phyloP scores from a whole-genome alignment of 1,140 invertebrate species.

The Caerostris darwini region DNA sequence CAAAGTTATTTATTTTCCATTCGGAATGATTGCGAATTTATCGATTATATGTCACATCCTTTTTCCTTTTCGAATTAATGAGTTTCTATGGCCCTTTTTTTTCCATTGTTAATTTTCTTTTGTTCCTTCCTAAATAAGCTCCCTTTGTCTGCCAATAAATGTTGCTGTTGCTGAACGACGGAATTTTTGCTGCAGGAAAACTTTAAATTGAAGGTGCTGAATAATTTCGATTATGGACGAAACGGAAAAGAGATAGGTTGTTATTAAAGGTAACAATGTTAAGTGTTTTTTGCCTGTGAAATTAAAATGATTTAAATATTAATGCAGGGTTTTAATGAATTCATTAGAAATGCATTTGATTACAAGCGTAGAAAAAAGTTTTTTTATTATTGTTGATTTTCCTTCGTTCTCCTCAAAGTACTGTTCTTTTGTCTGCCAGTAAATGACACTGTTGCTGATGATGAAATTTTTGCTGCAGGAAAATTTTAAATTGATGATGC shows the following conservation, averaged over 20 bases:
- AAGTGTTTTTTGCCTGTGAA: no score
- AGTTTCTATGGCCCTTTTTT: constrained; percentile 43
- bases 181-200: constrained; percentile 23
- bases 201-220: not conserved
- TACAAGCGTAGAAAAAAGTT: no score
- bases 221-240: not conserved
- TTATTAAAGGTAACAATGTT: not conserved
- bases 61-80: constrained; percentile 72
- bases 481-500: no score
- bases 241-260: not conserved
- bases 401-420: constrained; percentile 60
- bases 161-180: constrained; percentile 6
- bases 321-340: no score
- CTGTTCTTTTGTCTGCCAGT: constrained; percentile 41
- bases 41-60: constrained; percentile 65
- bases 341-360: no score
- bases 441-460: no score
- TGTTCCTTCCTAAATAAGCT: constrained; percentile 66
- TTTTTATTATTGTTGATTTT: constrained; percentile 67
- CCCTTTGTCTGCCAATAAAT: constrained; percentile 45
- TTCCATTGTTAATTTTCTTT: constrained; percentile 69
- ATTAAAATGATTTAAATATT: no score
- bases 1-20: constrained; percentile 70
- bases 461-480: no score
- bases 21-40: constrained; percentile 72